Base-by-base conservation (phyloP, 2,888 invertebrate species). In the Scaptomyza caliginosa region DNA sequence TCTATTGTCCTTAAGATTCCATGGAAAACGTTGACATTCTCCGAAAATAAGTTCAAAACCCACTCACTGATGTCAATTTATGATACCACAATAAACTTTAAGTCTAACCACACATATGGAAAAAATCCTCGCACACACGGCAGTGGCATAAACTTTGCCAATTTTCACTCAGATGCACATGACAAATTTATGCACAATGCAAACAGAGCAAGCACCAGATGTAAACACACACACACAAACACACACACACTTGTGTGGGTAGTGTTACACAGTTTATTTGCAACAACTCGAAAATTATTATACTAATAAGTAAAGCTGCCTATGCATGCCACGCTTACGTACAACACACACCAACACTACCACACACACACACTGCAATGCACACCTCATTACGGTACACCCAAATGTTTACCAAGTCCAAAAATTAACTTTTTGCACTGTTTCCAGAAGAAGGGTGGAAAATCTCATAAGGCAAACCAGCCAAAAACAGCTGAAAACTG, bases 171-270 rank as follows among this genome's bases (percentile, higher is more conserved):
- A 77, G 64, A 66, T 82, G 77, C 72, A 63, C 55, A 52, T 57
- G 46, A 55, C 64, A 79, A 82, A 81, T 84, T 84, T 82, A 81
- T 84, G 74, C 78, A 70, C 42, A 69, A 71, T 69, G 70, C 59
- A 73, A 71, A 63, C 63, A 71, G 51, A 34, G 21, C n/a, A 24
- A 62, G 23, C 38, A 26, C 16, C 62, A 72, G 36, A 36, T 42
- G 40, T 24, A 57, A 52, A 52, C 52, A 67, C 42, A 67, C 54
- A 59, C 19, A 48, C 30, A 19, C 32, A 16, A 16, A 17, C 38
- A 50, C n/a, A 26, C 42, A 26, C 30, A 19, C 48, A 39, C 52
- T 28, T 42, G 40, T 10, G 34, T 54, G 39, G 32, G n/a, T n/a
- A 46, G 49, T 30, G 36, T 55, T 45, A 57, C 65, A 28, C 5